These are phyloP conservation scores for Pseudolaguvia tuberculata DNA, from an alignment of 2,113 vertebrate genomes.

Conservation along the genomic window DNA sequence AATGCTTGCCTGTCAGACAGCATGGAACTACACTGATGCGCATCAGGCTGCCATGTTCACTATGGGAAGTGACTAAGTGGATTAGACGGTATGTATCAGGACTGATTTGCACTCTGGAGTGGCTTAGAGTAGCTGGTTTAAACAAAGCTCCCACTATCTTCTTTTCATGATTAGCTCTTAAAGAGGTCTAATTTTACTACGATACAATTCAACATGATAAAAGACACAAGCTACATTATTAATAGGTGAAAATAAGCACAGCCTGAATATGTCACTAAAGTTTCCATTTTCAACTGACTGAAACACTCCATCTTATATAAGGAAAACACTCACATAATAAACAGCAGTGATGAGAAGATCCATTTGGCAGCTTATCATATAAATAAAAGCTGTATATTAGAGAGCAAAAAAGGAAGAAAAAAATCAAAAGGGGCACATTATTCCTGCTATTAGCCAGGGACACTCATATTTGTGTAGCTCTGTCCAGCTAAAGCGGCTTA, in stretches of 20 bases:
- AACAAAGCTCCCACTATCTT: neutral
- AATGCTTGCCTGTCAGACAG: constrained; percentile 2
- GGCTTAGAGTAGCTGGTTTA: neutral
- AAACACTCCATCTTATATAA: neutral
- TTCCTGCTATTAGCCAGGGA: neutral
- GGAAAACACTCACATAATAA: neutral
- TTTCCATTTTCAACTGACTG: neutral
- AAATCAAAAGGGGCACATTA: neutral
- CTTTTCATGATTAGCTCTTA: no score
- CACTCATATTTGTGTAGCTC: neutral
- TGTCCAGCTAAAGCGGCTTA: no score
- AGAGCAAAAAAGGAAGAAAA: neutral
- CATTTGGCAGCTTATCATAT: neutral
- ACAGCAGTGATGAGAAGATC: neutral
- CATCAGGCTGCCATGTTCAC: constrained; percentile 15
- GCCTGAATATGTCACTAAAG: neutral
- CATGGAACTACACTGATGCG: neutral
- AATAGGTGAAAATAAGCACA: neutral
- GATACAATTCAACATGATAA: neutral
- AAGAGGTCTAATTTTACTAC: neutral
- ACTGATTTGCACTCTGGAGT: neutral
- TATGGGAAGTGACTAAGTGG: constrained; percentile 10
- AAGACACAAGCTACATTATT: neutral
- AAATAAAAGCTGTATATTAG: no score
- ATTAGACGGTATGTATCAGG: constrained; percentile 5